Base-by-base conservation (phyloP, 23 tunicate genomes). In the Ciona savignyi region DNA sequence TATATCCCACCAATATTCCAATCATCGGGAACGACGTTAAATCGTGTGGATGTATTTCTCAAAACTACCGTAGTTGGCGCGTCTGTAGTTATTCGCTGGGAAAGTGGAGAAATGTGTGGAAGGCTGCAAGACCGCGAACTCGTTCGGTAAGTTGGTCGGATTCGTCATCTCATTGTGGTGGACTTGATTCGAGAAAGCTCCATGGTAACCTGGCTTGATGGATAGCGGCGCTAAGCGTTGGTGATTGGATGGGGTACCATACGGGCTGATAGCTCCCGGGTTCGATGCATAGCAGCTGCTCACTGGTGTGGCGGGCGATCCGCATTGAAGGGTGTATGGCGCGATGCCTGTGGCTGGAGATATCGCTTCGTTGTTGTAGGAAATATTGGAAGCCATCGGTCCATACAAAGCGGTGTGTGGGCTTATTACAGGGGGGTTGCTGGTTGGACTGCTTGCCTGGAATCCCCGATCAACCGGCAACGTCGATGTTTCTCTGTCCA, bases 1-100 rank as follows among this genome's bases (percentile, higher is more conserved):
- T n/a, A n/a, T n/a, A n/a, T n/a, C n/a, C n/a, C n/a, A n/a, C n/a
- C n/a, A n/a, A n/a, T n/a, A n/a, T n/a, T n/a, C n/a, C n/a, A n/a
- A n/a, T n/a, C n/a, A n/a, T n/a, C n/a, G n/a, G n/a, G n/a, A n/a
- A n/a, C n/a, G n/a, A n/a, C n/a, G n/a, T n/a, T 72, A 72, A 1
- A 72, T 72, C 1, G 76, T 72, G 21, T 48, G 85, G 66, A 82
- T 68, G 70, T 88, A 88, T 22, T 86, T 80, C 27, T 88, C 81
- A 73, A 80, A 88, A 19, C 76, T 63, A 27, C 79, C 71, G 48
- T 88, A 88, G 24, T 77, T 69, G 27, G 56, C 73, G 3, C 78
- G 70, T 73, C 96, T 82, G 86, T 87, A 86, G 23, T 68, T 73
- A 56, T 63, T 87, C 26, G 56, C 70, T 29, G 79, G 56, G 2